A percentile compares a stretch with the other conserved stretches of the same genome.
These are phyloP conservation scores for Sebastes iracundus DNA, from an alignment of 2,797 vertebrate genomes.

Conservation along the genomic window DNA sequence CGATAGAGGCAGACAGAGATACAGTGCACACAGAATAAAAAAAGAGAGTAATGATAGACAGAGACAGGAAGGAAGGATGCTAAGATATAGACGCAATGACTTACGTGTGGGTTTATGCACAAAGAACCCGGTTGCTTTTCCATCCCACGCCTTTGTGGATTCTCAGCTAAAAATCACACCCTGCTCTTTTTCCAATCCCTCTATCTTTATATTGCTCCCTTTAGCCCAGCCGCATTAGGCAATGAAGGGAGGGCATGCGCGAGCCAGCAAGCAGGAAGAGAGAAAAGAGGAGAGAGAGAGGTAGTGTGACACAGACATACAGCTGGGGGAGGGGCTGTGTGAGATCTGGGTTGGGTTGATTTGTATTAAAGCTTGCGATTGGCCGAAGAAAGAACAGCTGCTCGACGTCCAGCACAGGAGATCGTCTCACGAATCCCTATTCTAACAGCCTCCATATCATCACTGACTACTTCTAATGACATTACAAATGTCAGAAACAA, in stretches of 20 bases:
- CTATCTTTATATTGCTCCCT: not conserved
- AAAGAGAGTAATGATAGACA: not conserved
- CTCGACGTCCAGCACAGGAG: not conserved
- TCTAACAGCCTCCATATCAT: not conserved
- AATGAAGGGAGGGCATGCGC: not conserved
- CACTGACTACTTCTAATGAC: not conserved
- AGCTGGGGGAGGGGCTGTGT: constrained; percentile 48
- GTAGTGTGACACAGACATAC: constrained; percentile 20
- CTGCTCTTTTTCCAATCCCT: not conserved
- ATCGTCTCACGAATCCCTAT: not conserved
- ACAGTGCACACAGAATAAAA: not conserved
- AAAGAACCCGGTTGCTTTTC: constrained; percentile 54
- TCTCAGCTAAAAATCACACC: constrained; percentile 2
- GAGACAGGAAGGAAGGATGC: not conserved
- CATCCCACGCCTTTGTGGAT: constrained; percentile 52
- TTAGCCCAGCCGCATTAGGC: not conserved
- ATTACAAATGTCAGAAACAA: not conserved
- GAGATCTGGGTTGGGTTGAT: not conserved
- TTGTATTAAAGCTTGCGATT: constrained; percentile 35
- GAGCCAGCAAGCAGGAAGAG: constrained; percentile 18
- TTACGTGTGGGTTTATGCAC: constrained; percentile 77
- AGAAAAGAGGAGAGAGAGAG: constrained; percentile 35
- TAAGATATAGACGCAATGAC: constrained; percentile 32
- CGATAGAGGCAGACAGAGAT: not conserved
- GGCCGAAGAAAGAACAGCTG: constrained; percentile 26